Conservation (phyloP, 2,797 vertebrate species). For the Vespertilio murinus region DNA sequence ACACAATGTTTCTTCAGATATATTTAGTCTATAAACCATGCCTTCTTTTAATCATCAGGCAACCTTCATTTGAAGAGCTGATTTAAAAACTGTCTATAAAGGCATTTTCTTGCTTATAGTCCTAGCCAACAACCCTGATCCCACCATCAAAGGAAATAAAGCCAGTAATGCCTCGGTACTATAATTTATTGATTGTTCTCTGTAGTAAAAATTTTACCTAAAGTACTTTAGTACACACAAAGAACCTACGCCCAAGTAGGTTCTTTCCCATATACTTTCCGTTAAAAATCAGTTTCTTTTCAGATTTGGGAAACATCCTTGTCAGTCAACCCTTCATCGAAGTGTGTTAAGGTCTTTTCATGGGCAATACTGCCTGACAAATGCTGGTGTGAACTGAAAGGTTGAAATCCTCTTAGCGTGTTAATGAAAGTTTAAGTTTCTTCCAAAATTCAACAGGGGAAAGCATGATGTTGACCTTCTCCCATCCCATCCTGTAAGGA, state of each 20-base stretch:
- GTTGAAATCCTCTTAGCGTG: neutral
- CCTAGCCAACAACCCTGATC: neutral
- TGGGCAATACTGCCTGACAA: neutral
- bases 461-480: neutral
- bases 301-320: neutral
- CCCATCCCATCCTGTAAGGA: neutral
- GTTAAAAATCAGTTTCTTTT: neutral
- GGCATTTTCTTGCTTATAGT: neutral
- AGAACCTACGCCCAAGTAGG: neutral
- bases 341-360: neutral
- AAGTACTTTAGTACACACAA: neutral
- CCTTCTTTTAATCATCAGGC: neutral
- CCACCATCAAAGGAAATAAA: slow-evolving; percentile 11
- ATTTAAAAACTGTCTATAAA: slow-evolving; percentile 5
- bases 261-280: neutral
- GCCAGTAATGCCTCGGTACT: neutral
- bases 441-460: neutral
- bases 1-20: neutral
- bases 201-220: neutral
- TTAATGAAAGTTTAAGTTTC: neutral
- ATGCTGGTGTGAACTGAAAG: neutral
- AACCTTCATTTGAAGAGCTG: neutral
- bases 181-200: neutral
- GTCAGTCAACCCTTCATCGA: neutral
- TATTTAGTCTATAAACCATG: neutral